A percentile compares a stretch with the other conserved stretches of the same genome.
phyloP scores from a whole-genome alignment of 2,113 vertebrate species.

The Microtus montanus region DNA sequence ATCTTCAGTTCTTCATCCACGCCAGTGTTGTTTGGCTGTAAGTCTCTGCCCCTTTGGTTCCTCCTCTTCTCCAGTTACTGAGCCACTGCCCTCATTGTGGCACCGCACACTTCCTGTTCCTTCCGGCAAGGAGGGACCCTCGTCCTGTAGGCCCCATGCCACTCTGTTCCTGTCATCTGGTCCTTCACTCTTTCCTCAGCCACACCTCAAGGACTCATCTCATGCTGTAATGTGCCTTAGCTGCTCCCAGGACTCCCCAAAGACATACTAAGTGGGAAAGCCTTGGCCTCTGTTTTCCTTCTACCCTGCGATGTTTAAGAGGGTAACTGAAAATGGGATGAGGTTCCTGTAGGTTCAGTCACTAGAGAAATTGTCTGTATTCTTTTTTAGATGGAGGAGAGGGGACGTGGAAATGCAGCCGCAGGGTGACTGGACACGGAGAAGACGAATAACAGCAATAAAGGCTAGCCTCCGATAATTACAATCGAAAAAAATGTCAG shows the following conservation, averaged over 20 bases:
- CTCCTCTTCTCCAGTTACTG: background rate
- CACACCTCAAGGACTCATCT: background rate
- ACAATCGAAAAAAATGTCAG: background rate
- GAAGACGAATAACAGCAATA: background rate
- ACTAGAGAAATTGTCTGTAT: background rate
- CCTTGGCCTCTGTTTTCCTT: conserved; percentile 5
- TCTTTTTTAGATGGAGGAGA: background rate
- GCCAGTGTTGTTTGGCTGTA: background rate
- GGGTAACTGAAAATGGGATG: conserved; percentile 20
- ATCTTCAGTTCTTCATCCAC: background rate
- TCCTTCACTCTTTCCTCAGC: background rate
- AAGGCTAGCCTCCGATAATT: no score
- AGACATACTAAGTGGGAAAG: background rate
- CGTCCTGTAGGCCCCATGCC: background rate
- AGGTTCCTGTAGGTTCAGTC: background rate
- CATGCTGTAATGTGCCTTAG: conserved; percentile 14
- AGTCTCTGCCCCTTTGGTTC: background rate
- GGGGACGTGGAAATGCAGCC: background rate
- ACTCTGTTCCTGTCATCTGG: background rate
- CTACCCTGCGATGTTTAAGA: background rate
- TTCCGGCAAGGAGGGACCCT: background rate
- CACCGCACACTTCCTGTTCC: background rate
- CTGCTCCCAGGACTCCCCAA: background rate
- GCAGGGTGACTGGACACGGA: background rate
- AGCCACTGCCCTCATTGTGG: background rate